These are phyloP conservation scores for Mallotus villosus DNA, from an alignment of 2,797 vertebrate genomes.

Conservation along the genomic window DNA sequence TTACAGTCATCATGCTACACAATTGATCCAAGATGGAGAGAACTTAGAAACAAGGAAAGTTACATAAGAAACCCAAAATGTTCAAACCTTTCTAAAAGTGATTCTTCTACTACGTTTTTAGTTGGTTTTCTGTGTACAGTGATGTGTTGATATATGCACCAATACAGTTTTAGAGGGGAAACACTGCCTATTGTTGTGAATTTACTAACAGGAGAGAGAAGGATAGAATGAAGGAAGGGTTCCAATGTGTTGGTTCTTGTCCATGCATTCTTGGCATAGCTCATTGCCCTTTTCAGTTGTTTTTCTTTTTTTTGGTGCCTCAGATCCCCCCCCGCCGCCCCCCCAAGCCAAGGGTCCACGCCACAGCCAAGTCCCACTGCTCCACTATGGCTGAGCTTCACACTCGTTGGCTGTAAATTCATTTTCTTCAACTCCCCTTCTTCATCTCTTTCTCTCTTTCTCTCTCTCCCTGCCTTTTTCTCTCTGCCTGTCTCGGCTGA, in stretches of 20 bases:
- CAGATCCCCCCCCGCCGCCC: conserved; percentile 60
- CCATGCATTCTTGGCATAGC: conserved; percentile 81
- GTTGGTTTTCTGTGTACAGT: background rate
- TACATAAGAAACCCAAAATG: background rate
- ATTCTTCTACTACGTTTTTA: background rate
- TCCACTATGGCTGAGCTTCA: conserved; percentile 74
- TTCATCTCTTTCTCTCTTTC: conserved; percentile 6
- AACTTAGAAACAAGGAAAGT: background rate
- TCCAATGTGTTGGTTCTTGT: conserved; percentile 79
- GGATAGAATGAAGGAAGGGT: conserved; percentile 65
- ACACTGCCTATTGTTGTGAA: conserved; percentile 63
- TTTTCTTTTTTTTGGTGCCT: conserved; percentile 64
- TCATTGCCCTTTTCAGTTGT: conserved; percentile 68
- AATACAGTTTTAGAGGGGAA: background rate
- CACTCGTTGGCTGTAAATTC: conserved; percentile 61
- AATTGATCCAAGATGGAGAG: too few relatives aligned
- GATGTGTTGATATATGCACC: too few relatives aligned
- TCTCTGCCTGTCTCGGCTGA: conserved; percentile 26
- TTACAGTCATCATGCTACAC: background rate
- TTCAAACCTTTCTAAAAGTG: background rate
- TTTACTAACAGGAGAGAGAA: conserved; percentile 56
- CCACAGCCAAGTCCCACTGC: conserved; percentile 74
- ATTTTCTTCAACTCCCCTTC: conserved; percentile 1
- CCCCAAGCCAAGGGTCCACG: conserved; percentile 68
- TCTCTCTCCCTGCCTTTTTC: conserved; percentile 15